phyloP scores from a whole-genome alignment of 2,888 invertebrate species.

The Rugalucina vietnamica region DNA sequence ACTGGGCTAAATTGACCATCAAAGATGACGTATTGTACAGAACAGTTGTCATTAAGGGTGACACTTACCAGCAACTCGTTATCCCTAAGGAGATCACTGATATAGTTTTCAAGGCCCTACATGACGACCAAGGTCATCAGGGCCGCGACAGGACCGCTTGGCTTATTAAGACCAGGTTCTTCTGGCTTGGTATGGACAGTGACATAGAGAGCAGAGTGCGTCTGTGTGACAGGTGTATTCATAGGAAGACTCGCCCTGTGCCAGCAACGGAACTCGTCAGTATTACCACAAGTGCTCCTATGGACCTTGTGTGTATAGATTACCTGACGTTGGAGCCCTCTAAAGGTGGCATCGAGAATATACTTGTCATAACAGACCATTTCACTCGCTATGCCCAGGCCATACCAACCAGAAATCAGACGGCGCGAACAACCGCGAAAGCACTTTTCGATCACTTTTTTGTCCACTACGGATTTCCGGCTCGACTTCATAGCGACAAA shows the following conservation, averaged over 20 bases:
- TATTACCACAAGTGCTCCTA: neutral
- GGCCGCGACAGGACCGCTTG: neutral
- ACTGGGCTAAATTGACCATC: neutral
- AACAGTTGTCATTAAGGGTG: neutral
- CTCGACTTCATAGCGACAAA: slow-evolving; percentile 22
- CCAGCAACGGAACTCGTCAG: neutral
- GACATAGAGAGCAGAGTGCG: neutral
- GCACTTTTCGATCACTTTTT: slow-evolving; percentile 29
- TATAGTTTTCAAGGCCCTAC: neutral
- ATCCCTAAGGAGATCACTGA: neutral
- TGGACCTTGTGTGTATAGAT: slow-evolving; percentile 7
- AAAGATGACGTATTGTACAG: neutral
- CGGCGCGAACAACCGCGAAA: slow-evolving; percentile 29
- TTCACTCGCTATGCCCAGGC: slow-evolving; percentile 31
- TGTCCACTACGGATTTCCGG: slow-evolving; percentile 33
- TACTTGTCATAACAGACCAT: slow-evolving; percentile 37
- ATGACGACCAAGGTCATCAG: neutral
- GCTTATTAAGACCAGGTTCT: neutral
- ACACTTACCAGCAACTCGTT: neutral
- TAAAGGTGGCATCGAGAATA: slow-evolving; percentile 28
- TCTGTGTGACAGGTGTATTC: neutral
- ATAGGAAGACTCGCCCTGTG: neutral
- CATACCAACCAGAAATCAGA: slow-evolving; percentile 28
- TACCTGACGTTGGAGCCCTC: slow-evolving; percentile 8
- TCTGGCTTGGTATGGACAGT: neutral